Base-by-base conservation (phyloP, 2,888 invertebrate species). In the Zele albiditarsus region DNA sequence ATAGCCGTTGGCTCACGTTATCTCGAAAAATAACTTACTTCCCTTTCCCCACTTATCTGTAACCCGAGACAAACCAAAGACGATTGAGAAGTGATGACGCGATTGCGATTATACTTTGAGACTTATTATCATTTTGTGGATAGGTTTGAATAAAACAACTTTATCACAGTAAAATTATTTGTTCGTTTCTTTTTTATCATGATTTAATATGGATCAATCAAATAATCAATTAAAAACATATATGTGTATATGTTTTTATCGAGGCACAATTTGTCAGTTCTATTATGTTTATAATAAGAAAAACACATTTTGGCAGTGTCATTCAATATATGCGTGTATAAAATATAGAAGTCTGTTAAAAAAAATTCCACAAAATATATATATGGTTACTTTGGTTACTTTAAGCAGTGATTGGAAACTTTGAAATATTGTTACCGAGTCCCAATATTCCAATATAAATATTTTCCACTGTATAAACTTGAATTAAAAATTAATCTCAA, bases 21-120 rank as follows among this genome's bases (percentile, higher is more conserved):
- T 80, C 80, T 74, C 77, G 71, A 60, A 71, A 75, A 78, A 79
- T 77, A 74, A 79, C 76, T 78, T 77, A 78, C 78, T 75, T 77
- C 72, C 73, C 74, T 42, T 73, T 70, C 74, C 71, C 74, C 73
- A 74, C 76, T 80, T 77, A 77, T 72, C 72, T 68, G 38, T 49
- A 74, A 12, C 28, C 57, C 53, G 62, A 63, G 53, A 74, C 27
- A 62, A 28, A 31, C 46, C 31, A 60, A 28, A 28, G 31, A 49
- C 38, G 25, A 74, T 49, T 62, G 12, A 28, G 53, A 23, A 63
- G 63, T 31, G 16, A 62, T 28, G 27, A 28, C 31, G 53, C 20
- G 53, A 20, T 53, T n/a, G 6, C 53, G 23, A 20, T 53, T 53
- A 42, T n/a, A 20, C 20, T 53, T 20, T 20, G 6, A 20, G 6